phyloP scores from a whole-genome alignment of 2,797 vertebrate species.

The Sebastes hubbsi region DNA sequence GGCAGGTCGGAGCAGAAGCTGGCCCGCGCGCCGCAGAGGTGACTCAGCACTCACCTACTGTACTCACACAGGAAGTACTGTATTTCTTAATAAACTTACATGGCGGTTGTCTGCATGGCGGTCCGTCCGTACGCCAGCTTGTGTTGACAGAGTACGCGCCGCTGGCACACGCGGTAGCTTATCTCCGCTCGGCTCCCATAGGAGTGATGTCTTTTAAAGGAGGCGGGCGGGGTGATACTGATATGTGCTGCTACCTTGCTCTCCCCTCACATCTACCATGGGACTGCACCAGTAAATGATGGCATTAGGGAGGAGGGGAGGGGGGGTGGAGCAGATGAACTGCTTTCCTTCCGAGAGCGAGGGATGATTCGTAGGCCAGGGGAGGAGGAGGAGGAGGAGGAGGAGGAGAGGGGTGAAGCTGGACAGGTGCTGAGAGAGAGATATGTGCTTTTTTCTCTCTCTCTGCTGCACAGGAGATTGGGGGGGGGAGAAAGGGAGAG shows the following conservation, averaged over 20 bases:
- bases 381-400: conserved; percentile 7
- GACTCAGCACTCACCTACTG: conserved; percentile 21
- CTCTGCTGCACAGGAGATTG: conserved; percentile 52
- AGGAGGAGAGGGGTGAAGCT: conserved; percentile 33
- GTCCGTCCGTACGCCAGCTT: conserved; percentile 5
- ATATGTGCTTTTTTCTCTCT: conserved; percentile 58
- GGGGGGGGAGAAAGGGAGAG: conserved; percentile 14
- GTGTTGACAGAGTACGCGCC: conserved; percentile 35
- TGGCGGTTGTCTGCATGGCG: conserved; percentile 6
- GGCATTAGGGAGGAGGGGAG: conserved; percentile 58
- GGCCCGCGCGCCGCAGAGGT: conserved; percentile 4
- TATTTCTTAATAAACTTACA: not conserved
- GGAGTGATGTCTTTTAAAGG: conserved; percentile 52
- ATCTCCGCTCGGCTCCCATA: conserved; percentile 33
- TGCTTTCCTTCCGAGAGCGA: conserved; percentile 55
- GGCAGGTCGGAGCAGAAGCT: conserved; percentile 23
- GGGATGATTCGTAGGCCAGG: conserved; percentile 51
- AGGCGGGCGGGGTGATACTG: conserved; percentile 44
- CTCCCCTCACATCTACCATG: conserved; percentile 56
- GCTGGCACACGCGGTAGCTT: conserved; percentile 45
- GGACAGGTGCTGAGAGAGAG: conserved; percentile 75
- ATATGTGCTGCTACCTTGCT: conserved; percentile 58
- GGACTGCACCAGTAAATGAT: conserved; percentile 67
- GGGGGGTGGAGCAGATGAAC: conserved; percentile 49
- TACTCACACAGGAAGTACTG: not conserved